Conservation (phyloP, 2,888 invertebrate species). For the Xestoiulus laeticollis region DNA sequence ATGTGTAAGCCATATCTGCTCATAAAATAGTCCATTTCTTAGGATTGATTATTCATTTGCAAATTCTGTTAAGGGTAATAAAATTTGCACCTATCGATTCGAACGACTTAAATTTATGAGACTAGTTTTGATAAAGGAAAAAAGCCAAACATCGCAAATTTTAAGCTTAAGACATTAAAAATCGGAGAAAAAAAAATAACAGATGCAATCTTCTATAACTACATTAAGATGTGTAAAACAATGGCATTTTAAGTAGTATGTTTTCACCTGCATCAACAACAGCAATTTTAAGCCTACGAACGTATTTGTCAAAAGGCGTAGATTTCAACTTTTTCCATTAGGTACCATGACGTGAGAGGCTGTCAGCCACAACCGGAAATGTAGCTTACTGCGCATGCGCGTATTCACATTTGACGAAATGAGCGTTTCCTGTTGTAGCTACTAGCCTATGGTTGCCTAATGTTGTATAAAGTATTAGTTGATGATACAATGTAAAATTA, state of each 20-base stretch:
- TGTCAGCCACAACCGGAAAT: too few relatives aligned
- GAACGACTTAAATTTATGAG: background rate
- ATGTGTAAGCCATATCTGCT: too few relatives aligned
- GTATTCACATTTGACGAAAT: too few relatives aligned
- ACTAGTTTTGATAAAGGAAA: background rate
- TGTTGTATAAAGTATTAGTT: too few relatives aligned
- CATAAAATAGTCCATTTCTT: background rate
- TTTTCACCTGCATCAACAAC: constrained; percentile 1
- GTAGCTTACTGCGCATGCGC: too few relatives aligned
- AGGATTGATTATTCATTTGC: background rate
- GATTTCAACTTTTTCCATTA: background rate
- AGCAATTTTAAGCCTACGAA: background rate
- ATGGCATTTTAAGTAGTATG: background rate
- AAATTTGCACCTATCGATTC: background rate
- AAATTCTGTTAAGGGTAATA: background rate
- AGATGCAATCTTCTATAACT: background rate
- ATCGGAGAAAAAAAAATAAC: background rate
- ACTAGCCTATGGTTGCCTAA: too few relatives aligned
- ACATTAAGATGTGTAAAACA: background rate
- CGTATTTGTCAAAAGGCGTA: background rate
- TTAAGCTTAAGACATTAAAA: background rate
- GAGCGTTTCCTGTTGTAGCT: too few relatives aligned
- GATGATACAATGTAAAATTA: too few relatives aligned
- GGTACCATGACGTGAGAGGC: too few relatives aligned
- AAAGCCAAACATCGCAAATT: constrained; percentile 9